phyloP scores from a whole-genome alignment of 30 jellyfish, hydroid and myxozoan genomes.

The Hydractinia symbiolongicarpus region DNA sequence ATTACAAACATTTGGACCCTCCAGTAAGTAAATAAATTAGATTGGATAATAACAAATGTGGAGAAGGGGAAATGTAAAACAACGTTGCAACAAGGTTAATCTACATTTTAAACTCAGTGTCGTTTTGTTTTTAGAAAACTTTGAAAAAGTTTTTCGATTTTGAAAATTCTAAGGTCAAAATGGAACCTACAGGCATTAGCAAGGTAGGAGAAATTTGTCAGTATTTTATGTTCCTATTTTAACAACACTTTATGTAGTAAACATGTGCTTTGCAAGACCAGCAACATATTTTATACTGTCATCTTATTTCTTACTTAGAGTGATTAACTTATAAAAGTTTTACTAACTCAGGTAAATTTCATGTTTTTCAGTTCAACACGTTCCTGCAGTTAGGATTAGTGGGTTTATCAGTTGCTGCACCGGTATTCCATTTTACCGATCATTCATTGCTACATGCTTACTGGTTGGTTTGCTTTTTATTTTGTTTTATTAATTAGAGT shows the following conservation, averaged over 20 bases:
- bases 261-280: not conserved
- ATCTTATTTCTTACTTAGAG: no score
- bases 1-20: conserved; percentile 66
- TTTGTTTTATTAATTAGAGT: not conserved
- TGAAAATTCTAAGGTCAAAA: conserved; percentile 65
- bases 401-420: conserved; percentile 84
- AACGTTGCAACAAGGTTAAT: no score
- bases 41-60: no score
- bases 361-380: conserved; percentile 61
- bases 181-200: conserved; percentile 91
- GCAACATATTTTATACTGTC: no score
- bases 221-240: no score
- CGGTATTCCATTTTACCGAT: conserved; percentile 67
- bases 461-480: conserved; percentile 29
- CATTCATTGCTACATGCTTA: conserved; percentile 55
- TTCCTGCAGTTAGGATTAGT: conserved; percentile 75
- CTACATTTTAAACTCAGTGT: not conserved
- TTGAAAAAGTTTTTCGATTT: conserved; percentile 60
- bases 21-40: conserved; percentile 59
- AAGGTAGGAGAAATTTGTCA: conserved; percentile 34
- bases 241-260: not conserved
- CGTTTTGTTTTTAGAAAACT: conserved; percentile 39
- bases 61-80: no score
- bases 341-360: not conserved
- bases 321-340: no score